phyloP scores from a whole-genome alignment of 2,888 invertebrate genomes.

The Stenoptilia bipunctidactyla region DNA sequence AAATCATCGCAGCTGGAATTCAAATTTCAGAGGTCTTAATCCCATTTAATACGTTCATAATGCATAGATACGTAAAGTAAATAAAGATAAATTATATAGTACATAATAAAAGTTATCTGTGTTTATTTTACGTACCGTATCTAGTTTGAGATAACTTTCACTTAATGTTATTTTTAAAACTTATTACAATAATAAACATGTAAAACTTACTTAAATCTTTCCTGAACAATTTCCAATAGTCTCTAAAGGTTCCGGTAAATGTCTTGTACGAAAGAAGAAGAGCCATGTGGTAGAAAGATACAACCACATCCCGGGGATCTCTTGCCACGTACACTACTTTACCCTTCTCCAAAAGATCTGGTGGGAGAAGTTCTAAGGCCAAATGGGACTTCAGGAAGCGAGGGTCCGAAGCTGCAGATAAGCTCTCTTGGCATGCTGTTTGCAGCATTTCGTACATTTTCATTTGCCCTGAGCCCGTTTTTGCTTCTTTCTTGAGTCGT shows the following conservation, averaged over 20 bases:
- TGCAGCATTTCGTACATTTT: slow-evolving; percentile 71
- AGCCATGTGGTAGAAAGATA: slow-evolving; percentile 73
- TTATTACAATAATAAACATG: too few relatives aligned
- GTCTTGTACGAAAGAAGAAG: slow-evolving; percentile 25
- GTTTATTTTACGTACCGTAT: too few relatives aligned
- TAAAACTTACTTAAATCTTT: slow-evolving; percentile 62
- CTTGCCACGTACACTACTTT: slow-evolving; percentile 80
- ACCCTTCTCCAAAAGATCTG: slow-evolving; percentile 49
- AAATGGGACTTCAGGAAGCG: slow-evolving; percentile 69
- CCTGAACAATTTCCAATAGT: slow-evolving; percentile 73
- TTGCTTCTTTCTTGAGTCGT: slow-evolving; percentile 73
- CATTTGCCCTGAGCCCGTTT: slow-evolving; percentile 56
- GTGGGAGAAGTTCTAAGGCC: slow-evolving; percentile 76
- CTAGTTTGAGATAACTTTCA: too few relatives aligned
- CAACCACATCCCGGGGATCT: slow-evolving; percentile 84
- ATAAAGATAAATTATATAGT: too few relatives aligned
- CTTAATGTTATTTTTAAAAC: too few relatives aligned
- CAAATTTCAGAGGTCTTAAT: too few relatives aligned
- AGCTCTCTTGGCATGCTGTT: slow-evolving; percentile 71
- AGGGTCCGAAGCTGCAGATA: slow-evolving; percentile 32
- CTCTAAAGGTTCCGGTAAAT: slow-evolving; percentile 64
- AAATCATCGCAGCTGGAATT: too few relatives aligned
- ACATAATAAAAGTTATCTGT: too few relatives aligned
- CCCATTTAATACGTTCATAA: too few relatives aligned
- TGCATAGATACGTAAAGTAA: too few relatives aligned